These are phyloP conservation scores for Harlomillsia oculata DNA, from an alignment of 1,140 invertebrate genomes.

Conservation along the genomic window DNA sequence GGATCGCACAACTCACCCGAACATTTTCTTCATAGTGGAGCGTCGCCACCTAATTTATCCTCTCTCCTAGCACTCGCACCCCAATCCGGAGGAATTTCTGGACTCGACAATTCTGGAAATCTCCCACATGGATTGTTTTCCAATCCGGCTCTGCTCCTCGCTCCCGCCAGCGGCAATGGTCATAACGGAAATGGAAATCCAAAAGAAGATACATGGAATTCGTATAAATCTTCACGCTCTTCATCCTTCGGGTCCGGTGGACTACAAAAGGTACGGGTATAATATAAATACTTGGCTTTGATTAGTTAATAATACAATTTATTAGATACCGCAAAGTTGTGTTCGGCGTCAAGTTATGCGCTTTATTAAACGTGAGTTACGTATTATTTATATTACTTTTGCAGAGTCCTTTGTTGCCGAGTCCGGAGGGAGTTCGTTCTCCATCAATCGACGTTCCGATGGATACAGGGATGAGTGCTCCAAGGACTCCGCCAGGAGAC, in stretches of 20 bases:
- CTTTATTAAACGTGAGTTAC: neutral
- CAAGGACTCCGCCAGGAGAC: slow-evolving; percentile 32
- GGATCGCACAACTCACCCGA: slow-evolving; percentile 2
- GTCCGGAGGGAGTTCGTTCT: slow-evolving; percentile 31
- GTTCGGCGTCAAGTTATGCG: neutral
- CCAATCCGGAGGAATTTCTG: slow-evolving; percentile 11
- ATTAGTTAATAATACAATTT: neutral
- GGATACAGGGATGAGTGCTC: slow-evolving; percentile 32
- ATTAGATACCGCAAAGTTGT: neutral
- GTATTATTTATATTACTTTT: slow-evolving; percentile 8
- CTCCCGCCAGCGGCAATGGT: slow-evolving; percentile 6
- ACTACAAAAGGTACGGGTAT: slow-evolving; percentile 33
- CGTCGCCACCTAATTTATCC: slow-evolving; percentile 26
- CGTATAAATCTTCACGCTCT: slow-evolving; percentile 19
- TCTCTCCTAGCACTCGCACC: slow-evolving; percentile 29
- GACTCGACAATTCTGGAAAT: slow-evolving; percentile 21
- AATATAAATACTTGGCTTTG: neutral
- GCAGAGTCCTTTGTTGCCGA: slow-evolving; percentile 32
- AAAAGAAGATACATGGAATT: slow-evolving; percentile 31
- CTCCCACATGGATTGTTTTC: slow-evolving; percentile 32
- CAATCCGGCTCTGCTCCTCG: slow-evolving; percentile 15
- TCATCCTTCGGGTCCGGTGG: slow-evolving; percentile 24
- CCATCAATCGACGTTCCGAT: slow-evolving; percentile 33
- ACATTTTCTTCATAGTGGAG: slow-evolving; percentile 25
- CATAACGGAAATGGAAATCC: slow-evolving; percentile 9